Base-by-base conservation (phyloP, 2,888 invertebrate species). In the Homarus gammarus region DNA sequence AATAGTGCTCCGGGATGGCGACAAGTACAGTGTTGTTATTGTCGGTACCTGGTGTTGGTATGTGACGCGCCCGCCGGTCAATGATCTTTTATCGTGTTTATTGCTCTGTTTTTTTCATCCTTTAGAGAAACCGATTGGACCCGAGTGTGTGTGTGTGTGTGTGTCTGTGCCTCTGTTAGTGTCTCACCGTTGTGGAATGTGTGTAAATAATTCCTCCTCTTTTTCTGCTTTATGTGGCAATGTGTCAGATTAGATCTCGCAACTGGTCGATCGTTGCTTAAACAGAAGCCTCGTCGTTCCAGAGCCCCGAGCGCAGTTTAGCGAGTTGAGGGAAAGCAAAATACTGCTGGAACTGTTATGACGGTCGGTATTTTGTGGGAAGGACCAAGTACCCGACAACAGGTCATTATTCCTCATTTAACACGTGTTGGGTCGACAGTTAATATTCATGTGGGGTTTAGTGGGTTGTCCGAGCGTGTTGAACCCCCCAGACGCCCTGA, bases 1-100 rank as follows among this genome's bases (percentile, higher is more conserved):
- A 87, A 87, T 87, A 70, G 33, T 51, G 85, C 27, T 44, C 15
- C 40, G 79, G 3, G 87, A 81, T 44, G 78, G 78, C 75, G 78
- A 78, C 86, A 75, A 78, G 38, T 68, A 51, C n/a, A n/a, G n/a
- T n/a, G n/a, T n/a, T n/a, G n/a, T n/a, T n/a, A 31, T 81, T 40
- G 44, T 56, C 15, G 18, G 56, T 56, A 18, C 10, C 18, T 2
- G 56, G 56, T 2, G 18, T 18, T 56, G 56, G 56, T 8, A 56
- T 2, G 18, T 18, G 56, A 18, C 56, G 2, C 56, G 44, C 56
- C 56, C 56, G 10, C 18, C 18, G 56, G 15, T 56, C 56, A 56
- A 8, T 56, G 18, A 56, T 8, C 10, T 56, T 18, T 56, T 18
- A 8, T 56, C 56, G 18, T 15, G 15, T 56, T 56, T 56, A 56